Evolutionary conservation across 2,888 invertebrate genomes (phyloP), one percentile per base, ranked within the genome.

Genomic region (Hecatera dysodea): DNA sequence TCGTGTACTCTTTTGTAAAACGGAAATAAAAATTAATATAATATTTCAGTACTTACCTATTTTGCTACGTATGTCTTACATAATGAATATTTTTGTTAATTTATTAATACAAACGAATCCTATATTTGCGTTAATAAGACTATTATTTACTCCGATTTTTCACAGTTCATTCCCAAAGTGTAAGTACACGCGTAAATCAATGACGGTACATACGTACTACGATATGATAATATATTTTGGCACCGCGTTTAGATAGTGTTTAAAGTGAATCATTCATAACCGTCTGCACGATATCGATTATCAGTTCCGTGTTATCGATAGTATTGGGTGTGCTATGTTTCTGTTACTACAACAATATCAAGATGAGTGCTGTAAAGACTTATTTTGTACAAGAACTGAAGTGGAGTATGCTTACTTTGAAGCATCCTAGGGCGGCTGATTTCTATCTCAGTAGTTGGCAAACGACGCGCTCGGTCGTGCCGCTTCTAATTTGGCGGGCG

Each of bases 381-480:
- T 96, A 94, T 89, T 94, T 93, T 72, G 91, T 89, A 80, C 86
- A 92, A 77, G 94, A 96, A 86, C 85, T 86, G 12, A 88, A 91
- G 64, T 84, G 87, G 75, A 85, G 84, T 50, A 94, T 92, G 90
- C 81, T 95, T 50, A 90, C 89, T 12, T 81, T 95, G 72, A 93
- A 93, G 66, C 93, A 95, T 78, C 87, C 90, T 7, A 93, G 90
- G 24, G 92, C 93, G 15, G 82, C 93, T 53, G 93, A 94, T 75
- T 95, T 95, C 82, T 94, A 93, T 75, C 89, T 94, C 22, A 93
- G 95, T 82, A 90, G 85, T 89, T 96, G 95, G 95, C 95, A 96
- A 84, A 89, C 87, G 62, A 94, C 92, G 24, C 89, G 94, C 24
- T 95, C 95, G 9, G 81, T 90, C 15, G 90, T 93, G 44, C 94